A percentile compares a stretch with the other conserved stretches of the same genome.
Conservation (phyloP, 2,888 invertebrate genomes). For the Xanthia icteritia region DNA sequence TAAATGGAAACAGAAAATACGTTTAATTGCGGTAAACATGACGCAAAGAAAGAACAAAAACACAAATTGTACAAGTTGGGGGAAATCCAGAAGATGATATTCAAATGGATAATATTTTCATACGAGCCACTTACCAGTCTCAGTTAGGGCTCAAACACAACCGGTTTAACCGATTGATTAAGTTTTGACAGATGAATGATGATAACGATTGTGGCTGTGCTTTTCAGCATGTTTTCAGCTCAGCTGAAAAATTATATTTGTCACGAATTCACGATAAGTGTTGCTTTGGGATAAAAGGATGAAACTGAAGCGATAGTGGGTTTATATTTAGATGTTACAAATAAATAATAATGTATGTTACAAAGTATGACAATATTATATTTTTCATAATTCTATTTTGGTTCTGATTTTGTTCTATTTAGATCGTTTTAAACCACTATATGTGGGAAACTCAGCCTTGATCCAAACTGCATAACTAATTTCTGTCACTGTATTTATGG, state of each 20-base stretch:
- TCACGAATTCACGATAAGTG: constrained; percentile 53
- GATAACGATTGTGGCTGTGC: constrained; percentile 45
- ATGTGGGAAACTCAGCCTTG: neutral
- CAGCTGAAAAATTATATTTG: constrained; percentile 46
- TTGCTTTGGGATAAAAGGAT: constrained; percentile 43
- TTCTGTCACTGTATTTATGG: neutral
- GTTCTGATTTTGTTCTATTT: neutral
- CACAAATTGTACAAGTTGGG: neutral
- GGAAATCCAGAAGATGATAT: constrained; percentile 1
- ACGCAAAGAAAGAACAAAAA: neutral
- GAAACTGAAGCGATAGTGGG: constrained; percentile 14
- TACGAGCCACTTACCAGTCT: neutral
- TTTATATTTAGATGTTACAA: constrained; percentile 38
- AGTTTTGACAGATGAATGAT: constrained; percentile 55
- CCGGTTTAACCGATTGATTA: constrained; percentile 54
- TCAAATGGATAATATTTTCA: neutral
- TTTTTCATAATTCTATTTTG: constrained; percentile 19
- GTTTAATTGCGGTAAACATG: neutral
- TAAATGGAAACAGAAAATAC: neutral
- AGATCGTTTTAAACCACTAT: neutral
- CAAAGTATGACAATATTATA: neutral
- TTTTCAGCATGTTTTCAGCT: constrained; percentile 19
- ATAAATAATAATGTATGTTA: constrained; percentile 15
- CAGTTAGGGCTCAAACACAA: neutral
- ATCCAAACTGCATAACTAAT: neutral